phyloP scores from a whole-genome alignment of 2,797 vertebrate genomes.

The Pangasius larnaudii region DNA sequence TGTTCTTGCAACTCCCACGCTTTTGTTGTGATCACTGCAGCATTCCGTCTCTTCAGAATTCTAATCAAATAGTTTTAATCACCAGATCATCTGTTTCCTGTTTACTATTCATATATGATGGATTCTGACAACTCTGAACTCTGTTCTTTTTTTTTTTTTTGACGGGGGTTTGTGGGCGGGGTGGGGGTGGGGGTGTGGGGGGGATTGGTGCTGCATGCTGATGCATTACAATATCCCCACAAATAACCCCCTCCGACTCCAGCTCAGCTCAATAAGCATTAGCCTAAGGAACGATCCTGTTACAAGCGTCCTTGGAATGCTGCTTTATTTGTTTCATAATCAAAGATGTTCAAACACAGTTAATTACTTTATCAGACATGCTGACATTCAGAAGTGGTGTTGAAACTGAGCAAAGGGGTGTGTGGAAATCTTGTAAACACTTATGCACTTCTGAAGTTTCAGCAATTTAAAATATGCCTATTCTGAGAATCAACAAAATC shows the following conservation, averaged over 20 bases:
- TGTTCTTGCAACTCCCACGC: background rate
- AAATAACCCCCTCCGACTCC: background rate
- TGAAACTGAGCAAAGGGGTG: background rate
- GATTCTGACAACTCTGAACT: background rate
- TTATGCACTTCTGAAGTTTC: background rate
- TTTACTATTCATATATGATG: background rate
- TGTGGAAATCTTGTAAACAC: background rate
- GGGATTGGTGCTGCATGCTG: background rate
- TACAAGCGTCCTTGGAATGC: background rate
- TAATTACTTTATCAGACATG: background rate
- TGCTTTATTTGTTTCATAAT: background rate
- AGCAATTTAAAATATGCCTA: background rate
- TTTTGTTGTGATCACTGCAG: background rate
- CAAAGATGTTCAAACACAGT: background rate
- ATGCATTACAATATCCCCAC: background rate
- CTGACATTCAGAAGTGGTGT: background rate
- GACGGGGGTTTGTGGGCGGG: background rate
- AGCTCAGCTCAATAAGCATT: conserved; percentile 3
- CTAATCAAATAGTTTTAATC: background rate
- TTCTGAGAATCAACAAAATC: background rate
- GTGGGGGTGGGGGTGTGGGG: background rate
- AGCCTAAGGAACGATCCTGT: background rate
- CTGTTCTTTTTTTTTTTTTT: conserved; percentile 1
- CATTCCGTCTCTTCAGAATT: background rate
- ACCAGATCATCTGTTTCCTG: background rate